phyloP scores from a whole-genome alignment of 2,113 vertebrate genomes.

The Uropsilus gracilis region DNA sequence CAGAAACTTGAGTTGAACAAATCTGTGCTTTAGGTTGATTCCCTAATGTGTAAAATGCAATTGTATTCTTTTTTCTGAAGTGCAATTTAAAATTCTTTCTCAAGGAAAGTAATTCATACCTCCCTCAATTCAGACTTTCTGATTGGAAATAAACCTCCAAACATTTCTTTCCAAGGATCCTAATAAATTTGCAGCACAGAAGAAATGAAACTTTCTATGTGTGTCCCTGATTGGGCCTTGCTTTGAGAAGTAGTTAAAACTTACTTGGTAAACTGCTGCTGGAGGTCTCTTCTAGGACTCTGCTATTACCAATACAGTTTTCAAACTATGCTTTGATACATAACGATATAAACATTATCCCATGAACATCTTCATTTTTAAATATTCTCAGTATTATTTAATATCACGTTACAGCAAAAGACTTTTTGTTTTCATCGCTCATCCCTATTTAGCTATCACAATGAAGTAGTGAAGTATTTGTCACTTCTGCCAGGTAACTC shows the following conservation, averaged over 20 bases:
- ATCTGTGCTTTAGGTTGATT: background rate
- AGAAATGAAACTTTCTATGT: background rate
- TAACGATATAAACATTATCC: slow-evolving; percentile 28
- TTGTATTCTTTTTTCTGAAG: background rate
- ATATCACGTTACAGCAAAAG: slow-evolving; percentile 1
- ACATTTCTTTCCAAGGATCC: background rate
- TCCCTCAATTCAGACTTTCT: background rate
- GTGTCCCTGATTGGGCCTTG: background rate
- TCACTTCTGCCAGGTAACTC: background rate
- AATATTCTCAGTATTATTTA: background rate
- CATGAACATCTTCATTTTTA: background rate
- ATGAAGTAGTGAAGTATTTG: background rate
- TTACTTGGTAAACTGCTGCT: background rate
- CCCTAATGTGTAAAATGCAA: background rate
- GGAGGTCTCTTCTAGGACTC: background rate
- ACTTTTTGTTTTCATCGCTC: background rate
- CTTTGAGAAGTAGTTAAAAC: background rate
- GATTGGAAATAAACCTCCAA: slow-evolving; percentile 22
- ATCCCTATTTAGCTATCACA: background rate
- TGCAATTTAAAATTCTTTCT: background rate
- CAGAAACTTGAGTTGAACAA: background rate
- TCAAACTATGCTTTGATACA: background rate
- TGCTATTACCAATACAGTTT: background rate
- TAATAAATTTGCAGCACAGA: background rate
- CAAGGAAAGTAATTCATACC: background rate